phyloP scores from a whole-genome alignment of 2,797 vertebrate genomes.

The Lutjanus campechanus region DNA sequence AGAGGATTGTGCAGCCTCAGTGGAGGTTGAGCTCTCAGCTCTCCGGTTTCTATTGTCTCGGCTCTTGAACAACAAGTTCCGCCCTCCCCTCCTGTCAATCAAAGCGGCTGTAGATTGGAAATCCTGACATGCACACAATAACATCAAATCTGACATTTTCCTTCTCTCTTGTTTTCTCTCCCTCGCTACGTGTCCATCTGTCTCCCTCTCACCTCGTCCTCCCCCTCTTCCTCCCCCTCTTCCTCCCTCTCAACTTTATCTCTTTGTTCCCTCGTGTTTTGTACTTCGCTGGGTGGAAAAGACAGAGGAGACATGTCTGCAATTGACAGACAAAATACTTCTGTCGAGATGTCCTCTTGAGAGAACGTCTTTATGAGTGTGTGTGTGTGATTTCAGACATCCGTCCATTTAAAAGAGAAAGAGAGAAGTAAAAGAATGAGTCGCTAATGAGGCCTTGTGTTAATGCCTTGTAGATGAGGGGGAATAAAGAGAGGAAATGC shows the following conservation, averaged over 20 bases:
- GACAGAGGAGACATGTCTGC: constrained; percentile 27
- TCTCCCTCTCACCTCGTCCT: constrained; percentile 44
- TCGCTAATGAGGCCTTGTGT: constrained; percentile 28
- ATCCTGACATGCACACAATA: constrained; percentile 67
- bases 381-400: constrained; percentile 9
- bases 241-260: constrained; percentile 36
- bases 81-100: constrained; percentile 59
- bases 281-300: constrained; percentile 21
- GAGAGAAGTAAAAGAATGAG: background rate
- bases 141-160: constrained; percentile 73
- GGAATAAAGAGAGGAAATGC: background rate
- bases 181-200: constrained; percentile 41
- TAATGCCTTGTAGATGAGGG: constrained; percentile 19
- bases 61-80: constrained; percentile 9
- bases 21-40: constrained; percentile 25
- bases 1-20: background rate
- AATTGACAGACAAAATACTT: constrained; percentile 46
- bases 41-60: constrained; percentile 43
- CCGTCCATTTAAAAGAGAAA: constrained; percentile 11
- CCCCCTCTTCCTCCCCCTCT: too few relatives aligned
- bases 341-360: constrained; percentile 13
- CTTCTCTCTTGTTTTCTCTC: constrained; percentile 42
- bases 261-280: constrained; percentile 52
- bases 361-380: background rate
- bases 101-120: constrained; percentile 49